These are phyloP conservation scores for Eonycteris spelaea DNA, from an alignment of 2,113 vertebrate species.

Conservation along the genomic window DNA sequence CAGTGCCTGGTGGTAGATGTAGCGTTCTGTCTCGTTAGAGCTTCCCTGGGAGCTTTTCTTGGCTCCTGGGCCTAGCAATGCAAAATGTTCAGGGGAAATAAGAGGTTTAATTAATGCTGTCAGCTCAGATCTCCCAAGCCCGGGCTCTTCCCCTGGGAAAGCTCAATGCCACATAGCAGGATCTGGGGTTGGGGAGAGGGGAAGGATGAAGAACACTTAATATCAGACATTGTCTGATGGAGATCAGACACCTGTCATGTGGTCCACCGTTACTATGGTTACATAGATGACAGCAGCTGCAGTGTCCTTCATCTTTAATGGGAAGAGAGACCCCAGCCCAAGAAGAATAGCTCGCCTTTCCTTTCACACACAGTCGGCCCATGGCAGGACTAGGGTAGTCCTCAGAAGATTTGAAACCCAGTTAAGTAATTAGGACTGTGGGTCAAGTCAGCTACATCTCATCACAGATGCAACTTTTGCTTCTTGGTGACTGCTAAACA, in stretches of 20 bases:
- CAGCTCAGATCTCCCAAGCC: neutral
- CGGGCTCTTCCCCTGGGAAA: constrained; percentile 3
- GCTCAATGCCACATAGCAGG: neutral
- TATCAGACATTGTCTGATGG: constrained; percentile 16
- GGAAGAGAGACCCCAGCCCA: constrained; percentile 30
- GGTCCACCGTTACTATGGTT: constrained; percentile 61
- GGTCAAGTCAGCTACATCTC: neutral
- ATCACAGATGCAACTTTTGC: neutral
- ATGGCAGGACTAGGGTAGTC: neutral
- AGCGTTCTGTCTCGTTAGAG: neutral
- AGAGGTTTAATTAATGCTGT: constrained; percentile 58
- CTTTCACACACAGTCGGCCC: neutral
- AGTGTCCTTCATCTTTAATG: constrained; percentile 8
- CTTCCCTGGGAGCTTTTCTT: constrained; percentile 21
- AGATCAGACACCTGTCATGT: constrained; percentile 46
- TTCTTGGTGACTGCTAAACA: neutral
- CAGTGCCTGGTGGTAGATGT: neutral
- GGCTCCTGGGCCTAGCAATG: constrained; percentile 10
- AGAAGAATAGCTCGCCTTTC: neutral
- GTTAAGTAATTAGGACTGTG: neutral
- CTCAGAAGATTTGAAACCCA: neutral
- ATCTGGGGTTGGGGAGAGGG: neutral
- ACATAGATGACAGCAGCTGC: constrained; percentile 17
- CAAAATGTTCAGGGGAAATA: constrained; percentile 43
- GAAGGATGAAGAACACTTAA: neutral